These are phyloP conservation scores for Falco rusticolus DNA, from an alignment of 2,797 vertebrate species.

Conservation along the genomic window DNA sequence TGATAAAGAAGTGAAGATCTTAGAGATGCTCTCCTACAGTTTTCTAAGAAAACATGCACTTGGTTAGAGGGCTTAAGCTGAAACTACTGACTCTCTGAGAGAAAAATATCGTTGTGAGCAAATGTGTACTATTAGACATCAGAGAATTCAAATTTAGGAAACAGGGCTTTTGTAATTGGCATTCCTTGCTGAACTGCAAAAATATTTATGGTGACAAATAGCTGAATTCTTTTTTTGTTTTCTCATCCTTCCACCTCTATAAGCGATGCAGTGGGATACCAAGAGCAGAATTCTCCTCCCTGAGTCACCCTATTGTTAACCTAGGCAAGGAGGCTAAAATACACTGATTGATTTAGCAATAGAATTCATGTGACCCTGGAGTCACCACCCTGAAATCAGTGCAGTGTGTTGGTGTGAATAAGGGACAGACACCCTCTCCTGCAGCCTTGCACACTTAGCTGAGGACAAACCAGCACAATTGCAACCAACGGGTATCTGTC, in stretches of 20 bases:
- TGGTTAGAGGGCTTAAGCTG: neutral
- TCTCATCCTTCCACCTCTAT: neutral
- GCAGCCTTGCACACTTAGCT: neutral
- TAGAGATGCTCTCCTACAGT: neutral
- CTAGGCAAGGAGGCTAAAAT: neutral
- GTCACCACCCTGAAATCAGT: neutral
- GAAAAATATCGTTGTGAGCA: neutral
- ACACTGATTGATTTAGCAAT: neutral
- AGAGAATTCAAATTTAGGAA: neutral
- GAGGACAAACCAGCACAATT: neutral
- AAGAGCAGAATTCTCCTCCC: neutral
- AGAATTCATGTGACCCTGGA: no score
- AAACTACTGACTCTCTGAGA: neutral
- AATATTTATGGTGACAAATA: neutral
- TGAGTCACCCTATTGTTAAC: neutral
- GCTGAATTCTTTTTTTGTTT: neutral
- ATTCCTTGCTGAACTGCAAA: neutral
- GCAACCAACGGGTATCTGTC: neutral
- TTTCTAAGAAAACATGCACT: neutral
- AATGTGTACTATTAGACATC: neutral
- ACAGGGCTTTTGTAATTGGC: rapidly evolving
- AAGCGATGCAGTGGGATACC: neutral
- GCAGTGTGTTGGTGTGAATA: neutral
- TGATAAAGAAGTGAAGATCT: neutral
- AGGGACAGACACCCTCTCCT: neutral